Conservation (phyloP, 2,888 invertebrate genomes). For the Terebella lapidaria region DNA sequence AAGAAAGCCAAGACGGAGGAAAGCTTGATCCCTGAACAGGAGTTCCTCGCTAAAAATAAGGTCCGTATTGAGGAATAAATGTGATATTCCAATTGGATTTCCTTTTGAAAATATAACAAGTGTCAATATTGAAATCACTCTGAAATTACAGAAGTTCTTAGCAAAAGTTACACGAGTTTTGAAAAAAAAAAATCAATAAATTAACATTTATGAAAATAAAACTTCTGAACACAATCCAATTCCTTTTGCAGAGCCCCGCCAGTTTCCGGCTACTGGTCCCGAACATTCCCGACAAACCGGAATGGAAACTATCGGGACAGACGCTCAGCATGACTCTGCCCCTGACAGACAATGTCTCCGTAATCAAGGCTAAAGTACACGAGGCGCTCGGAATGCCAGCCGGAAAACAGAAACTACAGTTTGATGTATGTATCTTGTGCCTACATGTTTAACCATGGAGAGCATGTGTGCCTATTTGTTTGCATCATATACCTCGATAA, state of each 20-base stretch:
- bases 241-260: slow-evolving; percentile 75
- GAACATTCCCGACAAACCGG: slow-evolving; percentile 77
- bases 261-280: slow-evolving; percentile 79
- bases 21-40: slow-evolving; percentile 81
- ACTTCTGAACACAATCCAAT: too few relatives aligned
- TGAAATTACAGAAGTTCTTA: too few relatives aligned
- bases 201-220: too few relatives aligned
- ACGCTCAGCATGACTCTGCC: slow-evolving; percentile 72
- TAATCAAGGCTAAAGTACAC: slow-evolving; percentile 80
- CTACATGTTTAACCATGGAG: too few relatives aligned
- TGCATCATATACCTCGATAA: too few relatives aligned
- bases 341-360: slow-evolving; percentile 71
- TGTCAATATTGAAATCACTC: too few relatives aligned
- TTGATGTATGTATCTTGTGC: slow-evolving; percentile 65
- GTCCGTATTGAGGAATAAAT: slow-evolving; percentile 6
- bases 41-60: slow-evolving; percentile 58
- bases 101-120: too few relatives aligned
- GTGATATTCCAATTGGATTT: not conserved
- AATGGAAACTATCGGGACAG: slow-evolving; percentile 94
- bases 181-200: too few relatives aligned
- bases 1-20: slow-evolving; percentile 91
- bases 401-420: slow-evolving; percentile 90
- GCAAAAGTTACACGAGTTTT: too few relatives aligned
- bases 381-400: slow-evolving; percentile 87
- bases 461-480: too few relatives aligned